Evolutionary conservation across 1,140 invertebrate species (phyloP), one percentile per base, ranked within the genome.

Genomic region (Drosophila chauvacae): DNA sequence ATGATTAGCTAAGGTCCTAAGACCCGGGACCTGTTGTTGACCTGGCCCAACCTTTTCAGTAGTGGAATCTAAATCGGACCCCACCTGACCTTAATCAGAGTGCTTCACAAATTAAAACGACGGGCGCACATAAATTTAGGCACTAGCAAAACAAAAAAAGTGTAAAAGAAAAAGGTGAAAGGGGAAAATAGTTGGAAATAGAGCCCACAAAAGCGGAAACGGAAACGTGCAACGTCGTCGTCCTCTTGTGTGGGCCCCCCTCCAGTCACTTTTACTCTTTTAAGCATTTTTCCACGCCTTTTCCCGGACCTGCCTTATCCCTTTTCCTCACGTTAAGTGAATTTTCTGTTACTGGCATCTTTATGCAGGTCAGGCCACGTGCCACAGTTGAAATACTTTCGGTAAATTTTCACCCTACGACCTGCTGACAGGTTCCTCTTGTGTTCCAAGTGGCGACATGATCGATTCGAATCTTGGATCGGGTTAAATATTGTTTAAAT

Each of bases 171-270:
- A 33, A 50, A 50, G 30, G 66, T 53, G 11, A 13, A 64, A 42
- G 48, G n/a, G 23, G 26, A 69, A 28, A 55, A 62, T 58, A 16
- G 53, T 51, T 72, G 20, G 35, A 60, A 80, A 63, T 69, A 56
- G 62, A 83, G 42, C 68, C 68, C 70, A 70, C 65, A 69, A 66
- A 71, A 73, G 66, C 78, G 78, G 78, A 80, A 73, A 66, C 71
- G 83, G 83, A 86, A 77, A 81, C 74, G 77, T 86, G 82, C 82
- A 55, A 71, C 80, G 77, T 83, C 72, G 76, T 77, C 82, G 66
- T 61, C 57, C 50, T 71, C 68, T 70, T 68, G 63, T 45, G 63
- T n/a, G 5, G 30, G 28, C 28, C 47, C 62, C 68, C 64, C 61
- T 58, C 18, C 41, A 45, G 35, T 62, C 58, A 26, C 44, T 59